Evolutionary conservation across 2,797 vertebrate genomes (phyloP), one percentile per base, ranked within the genome.

Genomic region (Acanthis flammea): DNA sequence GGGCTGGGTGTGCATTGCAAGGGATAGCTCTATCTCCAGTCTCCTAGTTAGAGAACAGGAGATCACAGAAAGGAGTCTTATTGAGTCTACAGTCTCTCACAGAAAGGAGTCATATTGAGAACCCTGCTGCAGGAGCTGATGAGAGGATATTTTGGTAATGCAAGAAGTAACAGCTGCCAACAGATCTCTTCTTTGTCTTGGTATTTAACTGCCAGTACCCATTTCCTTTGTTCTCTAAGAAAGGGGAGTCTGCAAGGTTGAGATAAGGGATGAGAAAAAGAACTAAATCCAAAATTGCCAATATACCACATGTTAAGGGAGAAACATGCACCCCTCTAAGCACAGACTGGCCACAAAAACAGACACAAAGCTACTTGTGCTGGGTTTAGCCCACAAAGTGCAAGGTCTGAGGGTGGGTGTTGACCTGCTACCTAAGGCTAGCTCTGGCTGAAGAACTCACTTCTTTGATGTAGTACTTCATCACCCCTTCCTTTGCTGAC

Each of bases 391-490:
- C 19, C 9, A 24, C 33, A 25, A 62, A 66, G 18, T 87, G 47
- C 58, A 76, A 33, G 24, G 30, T 55, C 24, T 92, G 39, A 35
- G 33, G 37, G 39, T n/a, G 23, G 22, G 30, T 28, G 31, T 30
- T 84, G 73, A 71, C 18, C 13, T 57, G 60, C 23, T 42, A 39
- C 22, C 39, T 68, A 30, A 0, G 0, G 44, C 28, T 31, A 77
- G 2, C 58, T 77, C 39, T 67, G 42, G n/a, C 60, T 74, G 31
- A 89, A 61, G 42, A 95, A 97, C 99, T 98, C 97, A 99, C 99
- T 93, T 98, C 97, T 96, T 98, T 99, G 92, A 95, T 98, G 97
- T 98, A 99, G 97, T 99, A 99, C 58, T 97, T 98, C 94, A 99
- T 97, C 30, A 98, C 97, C 25, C 99, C 99, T 86, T 99, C 99